Evolutionary conservation across 1,140 invertebrate species (phyloP).

Genomic region (Ridgeia piscesae): DNA sequence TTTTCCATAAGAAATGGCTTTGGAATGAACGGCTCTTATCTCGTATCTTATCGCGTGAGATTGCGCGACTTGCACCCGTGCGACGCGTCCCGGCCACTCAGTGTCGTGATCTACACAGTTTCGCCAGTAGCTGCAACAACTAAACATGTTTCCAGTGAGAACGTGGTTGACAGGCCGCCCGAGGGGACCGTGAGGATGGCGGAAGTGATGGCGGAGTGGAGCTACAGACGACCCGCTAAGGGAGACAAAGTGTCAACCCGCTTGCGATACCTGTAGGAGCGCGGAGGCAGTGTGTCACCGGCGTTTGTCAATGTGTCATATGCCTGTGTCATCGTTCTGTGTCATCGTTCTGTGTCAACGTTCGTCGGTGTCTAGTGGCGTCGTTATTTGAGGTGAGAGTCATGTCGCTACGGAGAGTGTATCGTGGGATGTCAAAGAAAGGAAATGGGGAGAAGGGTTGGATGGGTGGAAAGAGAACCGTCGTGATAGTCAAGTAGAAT

Average conservation of each 20-base stretch:
- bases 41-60: neutral
- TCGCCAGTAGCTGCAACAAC: neutral
- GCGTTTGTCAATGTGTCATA: neutral
- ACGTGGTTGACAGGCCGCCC: neutral
- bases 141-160: conserved; percentile 5
- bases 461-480: neutral
- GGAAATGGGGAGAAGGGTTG: neutral
- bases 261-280: neutral
- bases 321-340: too few relatives aligned
- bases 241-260: neutral
- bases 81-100: neutral
- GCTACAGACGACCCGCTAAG: neutral
- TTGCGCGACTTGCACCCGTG: neutral
- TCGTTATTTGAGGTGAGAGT: neutral
- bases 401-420: neutral
- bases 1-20: too few relatives aligned
- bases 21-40: too few relatives aligned
- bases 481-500: neutral
- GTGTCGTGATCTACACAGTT: neutral
- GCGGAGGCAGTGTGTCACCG: neutral
- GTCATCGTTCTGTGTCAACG: too few relatives aligned
- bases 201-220: neutral
- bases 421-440: neutral
- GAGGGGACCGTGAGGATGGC: neutral
- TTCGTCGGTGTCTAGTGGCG: too few relatives aligned